Evolutionary conservation across 2,113 vertebrate genomes (phyloP), one percentile per base, ranked within the genome.

Genomic region (Fulica atra): DNA sequence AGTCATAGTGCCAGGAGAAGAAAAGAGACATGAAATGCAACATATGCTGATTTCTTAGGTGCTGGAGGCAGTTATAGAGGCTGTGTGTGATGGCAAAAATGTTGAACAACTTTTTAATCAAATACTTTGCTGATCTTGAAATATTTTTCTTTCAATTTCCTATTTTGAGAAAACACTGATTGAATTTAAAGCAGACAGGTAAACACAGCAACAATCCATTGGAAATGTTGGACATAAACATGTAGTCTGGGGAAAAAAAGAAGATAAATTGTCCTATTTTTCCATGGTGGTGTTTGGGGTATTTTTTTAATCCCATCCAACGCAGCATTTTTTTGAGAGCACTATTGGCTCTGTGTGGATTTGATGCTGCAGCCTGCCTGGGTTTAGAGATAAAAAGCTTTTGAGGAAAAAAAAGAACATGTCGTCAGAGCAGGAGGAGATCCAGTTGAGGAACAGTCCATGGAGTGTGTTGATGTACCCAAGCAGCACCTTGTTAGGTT

Each of bases 11-110:
- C 81, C 86, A 87, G 70, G 29, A 69, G 44, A 95, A 89, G 73
- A 92, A 81, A 94, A 94, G 64, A 79, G 92, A 95, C 92, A 71
- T 79, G 11, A 82, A 97, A 85, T 73, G 50, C 40, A 97, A 63
- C 40, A 31, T 71, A 38, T 13, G 70, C 51, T 80, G 61, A 87
- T 96, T 96, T 97, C 86, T 90, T 97, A 90, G 56, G 59, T 82
- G 68, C 19, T 91, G 72, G 87, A 96, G 48, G 93, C 81, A 86
- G 9, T 93, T 93, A 91, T 69, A 78, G 70, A 94, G 82, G 76
- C 31, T 65, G 26, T 86, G 94, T 86, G 26, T 88, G 53, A 89
- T 88, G 24, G 77, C 82, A 96, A 81, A 42, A 92, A 80, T 4
- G 2, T n/a, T 23, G 24, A 88, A 56, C 5, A 17, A 33, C 13